phyloP scores from a whole-genome alignment of 1,140 invertebrate species.

The Drosophila parvula region DNA sequence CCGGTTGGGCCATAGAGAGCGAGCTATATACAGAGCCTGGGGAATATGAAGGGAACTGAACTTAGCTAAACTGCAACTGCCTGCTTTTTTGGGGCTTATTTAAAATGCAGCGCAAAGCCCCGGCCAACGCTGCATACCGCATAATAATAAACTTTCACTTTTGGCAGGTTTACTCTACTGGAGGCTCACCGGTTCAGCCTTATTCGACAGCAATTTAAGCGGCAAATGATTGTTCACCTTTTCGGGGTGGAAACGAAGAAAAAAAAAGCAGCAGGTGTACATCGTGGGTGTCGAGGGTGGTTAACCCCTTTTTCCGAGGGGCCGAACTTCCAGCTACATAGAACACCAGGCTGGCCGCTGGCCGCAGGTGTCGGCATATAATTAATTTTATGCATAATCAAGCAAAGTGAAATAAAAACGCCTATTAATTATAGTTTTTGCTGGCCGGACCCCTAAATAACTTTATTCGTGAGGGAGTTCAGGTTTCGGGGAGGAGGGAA shows the following conservation, averaged over 20 bases:
- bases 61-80: constrained; percentile 8
- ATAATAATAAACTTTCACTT: constrained; percentile 79
- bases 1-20: constrained; percentile 35
- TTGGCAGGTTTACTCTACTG: constrained; percentile 22
- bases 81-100: constrained; percentile 11
- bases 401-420: constrained; percentile 70
- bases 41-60: not conserved
- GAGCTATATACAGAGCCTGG: not conserved
- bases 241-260: not conserved
- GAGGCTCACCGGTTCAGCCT: constrained; percentile 8
- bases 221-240: constrained; percentile 40
- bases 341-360: constrained; percentile 3
- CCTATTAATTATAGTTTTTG: constrained; percentile 80
- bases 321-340: not conserved
- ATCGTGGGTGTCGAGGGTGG: not conserved
- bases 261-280: not conserved
- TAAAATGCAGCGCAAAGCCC: constrained; percentile 41
- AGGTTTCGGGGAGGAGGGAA: constrained; percentile 6
- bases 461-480: constrained; percentile 56
- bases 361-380: constrained; percentile 64
- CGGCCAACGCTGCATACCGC: constrained; percentile 48
- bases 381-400: constrained; percentile 74
- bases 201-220: constrained; percentile 54
- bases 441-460: constrained; percentile 49
- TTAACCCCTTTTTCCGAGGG: constrained; percentile 51